Evolutionary conservation across 64 coral and sea anemone genomes (phyloP).

Genomic region (Pocillopora damicornis): DNA sequence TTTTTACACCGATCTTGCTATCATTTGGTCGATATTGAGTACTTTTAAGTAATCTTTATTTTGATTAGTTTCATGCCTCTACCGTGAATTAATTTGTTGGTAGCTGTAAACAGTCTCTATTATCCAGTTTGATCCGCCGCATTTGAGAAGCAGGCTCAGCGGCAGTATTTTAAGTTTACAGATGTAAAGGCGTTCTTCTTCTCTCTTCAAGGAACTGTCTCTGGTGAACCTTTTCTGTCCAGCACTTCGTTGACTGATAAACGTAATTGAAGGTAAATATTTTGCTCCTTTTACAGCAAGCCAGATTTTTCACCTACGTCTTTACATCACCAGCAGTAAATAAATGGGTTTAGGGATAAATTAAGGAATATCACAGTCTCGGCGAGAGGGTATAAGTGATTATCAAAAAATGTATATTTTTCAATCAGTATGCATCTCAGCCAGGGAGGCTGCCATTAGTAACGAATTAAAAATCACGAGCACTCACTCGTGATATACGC

Average conservation of each 20-base stretch:
- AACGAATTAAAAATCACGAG: conserved; percentile 10
- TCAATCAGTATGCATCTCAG: conserved; percentile 15
- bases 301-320: not conserved
- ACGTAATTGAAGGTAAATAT: not conserved
- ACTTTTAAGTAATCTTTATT: too few relatives aligned
- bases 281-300: not conserved
- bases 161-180: too few relatives aligned
- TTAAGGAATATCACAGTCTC: conserved; percentile 41
- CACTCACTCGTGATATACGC: conserved; percentile 18
- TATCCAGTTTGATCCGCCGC: too few relatives aligned
- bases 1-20: too few relatives aligned
- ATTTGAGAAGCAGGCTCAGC: too few relatives aligned
- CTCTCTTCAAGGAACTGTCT: not conserved
- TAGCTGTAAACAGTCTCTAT: too few relatives aligned
- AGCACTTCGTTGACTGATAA: not conserved
- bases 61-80: too few relatives aligned
- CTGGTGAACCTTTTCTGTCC: not conserved
- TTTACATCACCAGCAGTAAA: conserved; percentile 38
- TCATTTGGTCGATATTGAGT: too few relatives aligned
- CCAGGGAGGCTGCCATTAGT: conserved; percentile 12
- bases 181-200: not conserved
- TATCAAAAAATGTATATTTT: conserved; percentile 30
- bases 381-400: conserved; percentile 26
- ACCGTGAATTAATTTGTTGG: too few relatives aligned
- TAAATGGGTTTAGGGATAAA: conserved; percentile 40